Evolutionary conservation across 2,888 invertebrate genomes (phyloP).

Genomic region (Parnassius mnemosyne): DNA sequence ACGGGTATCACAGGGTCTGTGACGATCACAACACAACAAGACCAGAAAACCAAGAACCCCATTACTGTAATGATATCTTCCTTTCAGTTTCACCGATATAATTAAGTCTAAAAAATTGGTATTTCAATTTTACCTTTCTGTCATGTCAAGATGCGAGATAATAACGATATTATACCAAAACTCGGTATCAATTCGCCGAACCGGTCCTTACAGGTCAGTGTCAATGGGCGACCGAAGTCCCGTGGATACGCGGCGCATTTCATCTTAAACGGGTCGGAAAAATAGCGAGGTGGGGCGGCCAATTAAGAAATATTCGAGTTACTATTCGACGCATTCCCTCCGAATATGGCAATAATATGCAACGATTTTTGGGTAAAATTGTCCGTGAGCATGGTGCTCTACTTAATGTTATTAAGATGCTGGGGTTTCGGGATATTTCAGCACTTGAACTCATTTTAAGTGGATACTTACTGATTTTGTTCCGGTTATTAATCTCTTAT

Average conservation of each 20-base stretch:
- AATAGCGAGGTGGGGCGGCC: constrained; percentile 32
- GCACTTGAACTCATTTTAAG: constrained; percentile 21
- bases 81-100: constrained; percentile 9
- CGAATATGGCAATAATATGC: constrained; percentile 27
- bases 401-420: constrained; percentile 12
- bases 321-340: constrained; percentile 12
- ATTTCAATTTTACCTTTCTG: constrained; percentile 56
- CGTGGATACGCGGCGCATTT: constrained; percentile 33
- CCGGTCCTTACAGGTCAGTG: constrained; percentile 28
- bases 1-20: too few species aligned
- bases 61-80: constrained; percentile 5
- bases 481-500: constrained; percentile 6
- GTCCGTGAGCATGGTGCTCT: constrained; percentile 13
- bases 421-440: constrained; percentile 16
- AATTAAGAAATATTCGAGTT: constrained; percentile 24
- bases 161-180: constrained; percentile 36
- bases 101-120: constrained; percentile 33
- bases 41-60: not conserved
- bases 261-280: constrained; percentile 41
- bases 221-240: constrained; percentile 17
- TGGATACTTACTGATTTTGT: constrained; percentile 11
- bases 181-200: constrained; percentile 32
- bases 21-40: too few species aligned
- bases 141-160: constrained; percentile 37
- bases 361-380: constrained; percentile 16